These are phyloP conservation scores for Ophion ellenae DNA, from an alignment of 2,888 invertebrate species.

Conservation along the genomic window DNA sequence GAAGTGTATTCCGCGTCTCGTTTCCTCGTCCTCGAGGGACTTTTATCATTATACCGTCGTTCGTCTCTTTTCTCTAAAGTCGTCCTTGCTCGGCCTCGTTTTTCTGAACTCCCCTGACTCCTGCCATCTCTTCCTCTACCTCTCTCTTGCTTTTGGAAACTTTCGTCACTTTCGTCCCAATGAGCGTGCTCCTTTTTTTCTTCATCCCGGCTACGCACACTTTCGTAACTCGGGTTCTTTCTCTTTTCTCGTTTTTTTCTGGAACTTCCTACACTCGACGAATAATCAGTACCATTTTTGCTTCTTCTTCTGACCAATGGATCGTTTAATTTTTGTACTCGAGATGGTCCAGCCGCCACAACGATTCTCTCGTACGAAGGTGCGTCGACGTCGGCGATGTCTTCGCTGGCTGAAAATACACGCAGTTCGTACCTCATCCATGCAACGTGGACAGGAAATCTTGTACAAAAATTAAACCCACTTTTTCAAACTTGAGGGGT, in stretches of 20 bases:
- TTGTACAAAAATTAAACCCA: too few species aligned
- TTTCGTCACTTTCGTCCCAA: neutral
- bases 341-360: slow-evolving; percentile 36
- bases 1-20: neutral
- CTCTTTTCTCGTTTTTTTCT: neutral
- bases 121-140: neutral
- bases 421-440: neutral
- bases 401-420: slow-evolving; percentile 30
- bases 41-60: slow-evolving; percentile 3
- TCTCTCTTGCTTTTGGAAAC: neutral
- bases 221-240: neutral
- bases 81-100: neutral
- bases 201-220: neutral
- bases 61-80: slow-evolving; percentile 12
- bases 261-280: neutral
- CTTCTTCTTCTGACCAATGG: slow-evolving; percentile 6
- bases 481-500: too few species aligned
- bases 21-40: slow-evolving; percentile 32
- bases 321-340: neutral
- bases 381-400: slow-evolving; percentile 7
- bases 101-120: neutral
- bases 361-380: slow-evolving; percentile 22
- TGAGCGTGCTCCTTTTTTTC: neutral
- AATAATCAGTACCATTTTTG: slow-evolving; percentile 22
- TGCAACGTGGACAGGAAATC: neutral